Evolutionary conservation across 2,113 vertebrate species (phyloP).

Genomic region (Menidia beryllina): DNA sequence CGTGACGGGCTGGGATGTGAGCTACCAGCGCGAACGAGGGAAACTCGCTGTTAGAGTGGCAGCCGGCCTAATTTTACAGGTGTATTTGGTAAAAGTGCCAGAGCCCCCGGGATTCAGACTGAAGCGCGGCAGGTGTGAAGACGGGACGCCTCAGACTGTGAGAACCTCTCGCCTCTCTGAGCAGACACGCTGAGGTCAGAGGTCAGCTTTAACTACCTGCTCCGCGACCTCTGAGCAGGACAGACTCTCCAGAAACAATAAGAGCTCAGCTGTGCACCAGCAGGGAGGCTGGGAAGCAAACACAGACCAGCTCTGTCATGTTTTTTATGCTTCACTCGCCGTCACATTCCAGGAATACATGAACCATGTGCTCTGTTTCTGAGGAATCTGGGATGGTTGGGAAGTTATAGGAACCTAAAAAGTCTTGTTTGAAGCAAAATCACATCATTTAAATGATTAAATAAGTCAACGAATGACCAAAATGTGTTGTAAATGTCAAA

Average conservation of each 20-base stretch:
- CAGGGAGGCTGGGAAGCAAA: constrained; percentile 8
- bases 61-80: too few relatives aligned
- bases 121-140: constrained; percentile 51
- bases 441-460: too few relatives aligned
- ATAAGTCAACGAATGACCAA: too few relatives aligned
- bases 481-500: too few relatives aligned
- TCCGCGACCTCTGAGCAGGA: constrained; percentile 22
- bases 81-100: too few relatives aligned
- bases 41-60: neutral
- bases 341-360: neutral
- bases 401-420: too few relatives aligned
- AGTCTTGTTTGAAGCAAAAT: too few relatives aligned
- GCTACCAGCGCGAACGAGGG: constrained; percentile 15
- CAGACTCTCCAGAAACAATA: neutral
- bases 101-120: neutral
- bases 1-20: constrained; percentile 31
- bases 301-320: neutral
- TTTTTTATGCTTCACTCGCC: neutral
- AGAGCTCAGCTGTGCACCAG: constrained; percentile 39
- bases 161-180: constrained; percentile 30
- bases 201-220: constrained; percentile 30
- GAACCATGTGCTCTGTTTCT: too few relatives aligned
- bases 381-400: neutral
- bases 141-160: constrained; percentile 51
- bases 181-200: constrained; percentile 42